Base-by-base conservation (phyloP, 2,797 vertebrate species). In the Jordanella pulchra region DNA sequence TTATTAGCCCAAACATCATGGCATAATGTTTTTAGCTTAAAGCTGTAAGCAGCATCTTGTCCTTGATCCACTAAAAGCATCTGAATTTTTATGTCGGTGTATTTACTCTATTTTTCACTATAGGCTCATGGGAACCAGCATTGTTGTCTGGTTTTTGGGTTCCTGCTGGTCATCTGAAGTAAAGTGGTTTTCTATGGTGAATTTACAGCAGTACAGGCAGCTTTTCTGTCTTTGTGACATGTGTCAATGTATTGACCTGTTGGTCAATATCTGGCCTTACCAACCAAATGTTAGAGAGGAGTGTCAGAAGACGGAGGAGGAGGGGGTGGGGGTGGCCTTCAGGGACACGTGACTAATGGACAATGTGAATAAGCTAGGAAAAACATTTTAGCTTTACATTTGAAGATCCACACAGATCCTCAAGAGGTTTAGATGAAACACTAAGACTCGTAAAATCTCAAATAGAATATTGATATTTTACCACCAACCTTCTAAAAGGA, bases 281-380 rank as follows among this genome's bases (percentile, higher is more conserved):
- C 5, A 11, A 61, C 21, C 58, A n/a, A 61, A 61, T 39, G 58
- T 39, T 39, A 61, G 10, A 61, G 28, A 28, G 18, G 32, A 23
- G 58, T 61, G 58, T 60, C 17, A 23, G 56, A 60, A 17, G 23
- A 32, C 28, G 21, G 30, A 39, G 32, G 32, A 12, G 58, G 45
- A 21, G 58, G 32, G 4, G 13, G 23, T 18, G 10, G 15, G 17
- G 21, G 4, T 12, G 35, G 58, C 21, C 4, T 35, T 61, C 58
- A 39, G 30, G 58, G 58, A 61, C 32, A 61, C 18, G 14, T 61
- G 58, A 61, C 32, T 61, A n/a, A 61, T 61, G 32, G 58, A n/a
- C 58, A 61, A n/a, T n/a, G 32, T 61, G 39, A 39, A 39, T 61
- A 61, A 39, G 12, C 58, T 61, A 32, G 11, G 18, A 39, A 4